phyloP scores from a whole-genome alignment of 2,888 invertebrate species.

The Napeogenes inachia region DNA sequence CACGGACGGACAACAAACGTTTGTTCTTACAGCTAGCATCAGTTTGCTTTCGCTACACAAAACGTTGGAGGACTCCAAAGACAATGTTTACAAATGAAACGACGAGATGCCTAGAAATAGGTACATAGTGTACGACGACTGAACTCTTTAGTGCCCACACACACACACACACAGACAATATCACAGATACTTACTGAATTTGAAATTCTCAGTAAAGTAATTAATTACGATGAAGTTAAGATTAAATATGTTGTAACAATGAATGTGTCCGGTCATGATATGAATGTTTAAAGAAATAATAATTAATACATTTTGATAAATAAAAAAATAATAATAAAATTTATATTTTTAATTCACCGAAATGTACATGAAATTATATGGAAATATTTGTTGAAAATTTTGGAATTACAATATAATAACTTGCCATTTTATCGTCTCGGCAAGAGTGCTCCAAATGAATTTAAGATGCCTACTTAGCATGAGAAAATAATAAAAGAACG shows the following conservation, averaged over 20 bases:
- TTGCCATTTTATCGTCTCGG: conserved; percentile 27
- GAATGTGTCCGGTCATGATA: too few species aligned
- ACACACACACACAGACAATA: too few species aligned
- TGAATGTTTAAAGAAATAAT: too few species aligned
- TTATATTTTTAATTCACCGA: not conserved
- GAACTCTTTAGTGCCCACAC: not conserved
- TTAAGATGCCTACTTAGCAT: conserved; percentile 31
- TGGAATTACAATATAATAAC: conserved; percentile 27
- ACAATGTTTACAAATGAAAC: conserved; percentile 27
- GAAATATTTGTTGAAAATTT: conserved; percentile 7
- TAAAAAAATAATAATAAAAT: too few species aligned
- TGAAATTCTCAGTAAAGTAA: too few species aligned
- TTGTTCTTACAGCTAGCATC: conserved; percentile 29
- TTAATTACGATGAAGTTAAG: too few species aligned
- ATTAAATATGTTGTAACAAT: too few species aligned
- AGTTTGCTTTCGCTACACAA: conserved; percentile 28
- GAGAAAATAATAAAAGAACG: conserved; percentile 28
- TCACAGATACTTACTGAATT: too few species aligned
- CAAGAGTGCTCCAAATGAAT: conserved; percentile 28
- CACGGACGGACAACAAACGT: conserved; percentile 20
- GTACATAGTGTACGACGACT: conserved; percentile 8
- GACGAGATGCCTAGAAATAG: conserved; percentile 25
- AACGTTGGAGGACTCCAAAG: conserved; percentile 27
- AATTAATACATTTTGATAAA: too few species aligned
- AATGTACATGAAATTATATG: conserved; percentile 5